Percentiles rank a stretch among this genome's conserved stretches.
Evolutionary conservation across 2,113 vertebrate genomes (phyloP).

Genomic region (Formicarius rufipectus): DNA sequence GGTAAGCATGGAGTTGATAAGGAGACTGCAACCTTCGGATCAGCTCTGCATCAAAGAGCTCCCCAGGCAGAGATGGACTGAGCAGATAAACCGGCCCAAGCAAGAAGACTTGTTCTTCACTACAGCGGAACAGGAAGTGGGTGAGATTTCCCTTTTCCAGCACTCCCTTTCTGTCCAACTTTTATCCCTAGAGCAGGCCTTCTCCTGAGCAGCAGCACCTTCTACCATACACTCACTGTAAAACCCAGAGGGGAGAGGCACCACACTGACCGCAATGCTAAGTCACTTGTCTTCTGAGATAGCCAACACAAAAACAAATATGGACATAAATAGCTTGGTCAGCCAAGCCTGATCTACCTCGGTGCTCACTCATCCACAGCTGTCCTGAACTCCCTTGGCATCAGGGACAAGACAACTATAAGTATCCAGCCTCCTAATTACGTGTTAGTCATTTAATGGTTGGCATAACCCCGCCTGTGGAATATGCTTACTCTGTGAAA

Average conservation of each 20-base stretch:
- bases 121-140: constrained; percentile 18
- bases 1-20: constrained; percentile 63
- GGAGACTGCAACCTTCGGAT: constrained; percentile 28
- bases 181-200: neutral
- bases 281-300: neutral
- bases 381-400: constrained; percentile 41
- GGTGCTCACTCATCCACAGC: constrained; percentile 34
- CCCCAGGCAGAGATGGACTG: constrained; percentile 50
- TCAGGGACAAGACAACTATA: constrained; percentile 58
- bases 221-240: neutral
- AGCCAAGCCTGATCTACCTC: neutral
- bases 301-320: neutral
- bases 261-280: rapidly evolving
- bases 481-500: constrained; percentile 63
- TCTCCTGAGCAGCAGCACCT: neutral
- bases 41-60: constrained; percentile 42
- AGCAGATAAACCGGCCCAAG: constrained; percentile 31
- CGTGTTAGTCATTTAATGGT: constrained; percentile 53
- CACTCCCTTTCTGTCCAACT: constrained; percentile 34
- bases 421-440: constrained; percentile 66
- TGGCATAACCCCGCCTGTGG: constrained; percentile 65
- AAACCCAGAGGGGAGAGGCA: neutral
- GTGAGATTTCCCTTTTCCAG: constrained; percentile 40
- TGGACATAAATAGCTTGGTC: neutral
- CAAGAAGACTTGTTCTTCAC: constrained; percentile 32